These are phyloP conservation scores for Catonia carolina DNA, from an alignment of 2,888 invertebrate genomes.

Conservation along the genomic window DNA sequence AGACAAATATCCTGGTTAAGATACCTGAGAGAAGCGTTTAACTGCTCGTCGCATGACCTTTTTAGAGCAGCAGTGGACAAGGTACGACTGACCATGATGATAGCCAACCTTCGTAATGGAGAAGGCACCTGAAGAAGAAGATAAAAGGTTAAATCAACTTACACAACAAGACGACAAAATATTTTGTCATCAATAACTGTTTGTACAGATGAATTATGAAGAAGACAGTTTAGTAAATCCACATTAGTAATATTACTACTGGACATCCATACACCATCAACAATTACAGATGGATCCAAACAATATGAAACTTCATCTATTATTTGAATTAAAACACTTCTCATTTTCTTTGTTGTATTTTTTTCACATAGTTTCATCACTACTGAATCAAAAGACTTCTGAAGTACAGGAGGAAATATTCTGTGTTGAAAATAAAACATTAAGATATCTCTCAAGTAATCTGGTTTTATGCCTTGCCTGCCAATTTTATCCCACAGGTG, in stretches of 20 bases:
- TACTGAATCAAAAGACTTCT: conserved; percentile 23
- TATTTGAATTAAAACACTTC: conserved; percentile 17
- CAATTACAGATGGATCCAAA: conserved; percentile 16
- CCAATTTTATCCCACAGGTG: conserved; percentile 19
- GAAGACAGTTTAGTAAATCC: conserved; percentile 20
- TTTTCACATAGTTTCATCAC: conserved; percentile 17
- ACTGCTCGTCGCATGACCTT: no score
- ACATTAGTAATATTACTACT: conserved; percentile 13
- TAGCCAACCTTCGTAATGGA: no score
- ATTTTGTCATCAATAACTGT: no score
- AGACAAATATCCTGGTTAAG: no score
- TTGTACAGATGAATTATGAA: conserved; percentile 9
- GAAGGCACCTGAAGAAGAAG: no score
- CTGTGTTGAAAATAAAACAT: conserved; percentile 22
- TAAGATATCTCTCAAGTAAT: conserved; percentile 15
- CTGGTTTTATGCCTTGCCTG: conserved; percentile 19
- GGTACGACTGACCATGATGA: no score
- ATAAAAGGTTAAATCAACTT: no score
- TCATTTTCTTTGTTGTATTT: conserved; percentile 16
- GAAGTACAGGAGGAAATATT: conserved; percentile 20
- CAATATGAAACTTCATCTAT: conserved; percentile 23
- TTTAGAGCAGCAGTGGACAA: no score
- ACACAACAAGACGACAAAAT: no score
- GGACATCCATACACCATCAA: conserved; percentile 16
- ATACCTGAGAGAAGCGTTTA: no score